Evolutionary conservation across 2,888 invertebrate species (phyloP), one percentile per base, ranked within the genome.

Genomic region (Reticulitermes lucifugus): DNA sequence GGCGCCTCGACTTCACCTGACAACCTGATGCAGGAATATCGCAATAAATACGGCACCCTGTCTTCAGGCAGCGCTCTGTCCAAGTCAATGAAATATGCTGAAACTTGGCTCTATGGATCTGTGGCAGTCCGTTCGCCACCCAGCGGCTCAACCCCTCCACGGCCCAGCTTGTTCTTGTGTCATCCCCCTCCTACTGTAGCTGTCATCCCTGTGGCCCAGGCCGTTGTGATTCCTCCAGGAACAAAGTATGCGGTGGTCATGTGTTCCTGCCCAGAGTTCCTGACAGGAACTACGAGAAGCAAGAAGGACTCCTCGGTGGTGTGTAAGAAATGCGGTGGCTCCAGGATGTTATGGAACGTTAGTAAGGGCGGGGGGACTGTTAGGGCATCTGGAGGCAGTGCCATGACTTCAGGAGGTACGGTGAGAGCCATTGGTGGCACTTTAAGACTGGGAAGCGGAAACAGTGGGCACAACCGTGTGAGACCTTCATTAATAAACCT

Each of bases 71-170:
- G 95, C 89, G 94, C 95, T n/a, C 90, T 96, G 83, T 95, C 96
- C 86, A 95, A 96, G 90, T 96, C 96, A 89, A 96, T 96, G 96
- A 95, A 95, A 90, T 96, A 96, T 91, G 95, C 96, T 65, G 96
- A 97, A 89, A 95, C 96, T 84, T 97, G 96, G 96, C 93, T 96
- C 25, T 96, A 97, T 89, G 96, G 96, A 88, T 96, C 96, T 65
- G 94, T 96, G 29, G 87, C 87, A 71, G 87, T 85, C n/a, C 88
- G 88, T 51, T 70, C 86, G 85, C 43, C 86, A 71, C 2, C 92
- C 95, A 88, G 91, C 92, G 35, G 90, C 92, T 55, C 73, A 2
- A 87, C 89, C 89, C 60, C 89, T 2, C 35, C 35, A 90, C 88
- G 88, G 89, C 88, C 43, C 87, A 89, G 86, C 89, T 89, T 83